Evolutionary conservation across 2,888 invertebrate genomes (phyloP).

Genomic region (Harmothoe impar): DNA sequence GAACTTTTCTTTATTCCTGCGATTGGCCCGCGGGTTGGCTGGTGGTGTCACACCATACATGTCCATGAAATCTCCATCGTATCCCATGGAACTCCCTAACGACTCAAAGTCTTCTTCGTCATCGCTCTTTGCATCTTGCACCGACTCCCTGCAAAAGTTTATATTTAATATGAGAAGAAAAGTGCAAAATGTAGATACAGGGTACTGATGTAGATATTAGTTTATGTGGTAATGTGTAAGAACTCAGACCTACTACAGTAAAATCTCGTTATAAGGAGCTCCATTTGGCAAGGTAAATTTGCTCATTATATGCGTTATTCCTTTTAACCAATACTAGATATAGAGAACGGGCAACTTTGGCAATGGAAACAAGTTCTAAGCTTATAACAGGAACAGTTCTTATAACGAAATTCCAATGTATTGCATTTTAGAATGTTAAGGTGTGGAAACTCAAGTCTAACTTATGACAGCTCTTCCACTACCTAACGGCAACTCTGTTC

Average conservation of each 20-base stretch:
- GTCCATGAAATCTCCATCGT: conserved; percentile 22
- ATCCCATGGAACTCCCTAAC: conserved; percentile 23
- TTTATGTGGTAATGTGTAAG: neutral
- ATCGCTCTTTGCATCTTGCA: neutral
- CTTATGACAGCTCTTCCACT: no score
- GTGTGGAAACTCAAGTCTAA: no score
- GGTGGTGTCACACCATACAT: conserved; percentile 59
- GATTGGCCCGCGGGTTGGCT: neutral
- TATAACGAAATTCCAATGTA: no score
- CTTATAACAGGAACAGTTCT: no score
- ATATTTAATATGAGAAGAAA: neutral
- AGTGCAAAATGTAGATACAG: neutral
- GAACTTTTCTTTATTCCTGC: conserved; percentile 46
- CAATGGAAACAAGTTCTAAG: no score
- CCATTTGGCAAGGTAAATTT: neutral
- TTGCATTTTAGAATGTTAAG: no score
- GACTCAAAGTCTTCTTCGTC: conserved; percentile 50
- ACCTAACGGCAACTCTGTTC: no score
- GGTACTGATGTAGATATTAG: neutral
- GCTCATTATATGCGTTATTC: neutral
- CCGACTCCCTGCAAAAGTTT: neutral
- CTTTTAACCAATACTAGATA: neutral
- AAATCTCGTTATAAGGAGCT: neutral
- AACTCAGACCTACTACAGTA: neutral
- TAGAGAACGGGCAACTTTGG: no score